Conservation (phyloP, 2,797 vertebrate species). For the Liparis tanakae region DNA sequence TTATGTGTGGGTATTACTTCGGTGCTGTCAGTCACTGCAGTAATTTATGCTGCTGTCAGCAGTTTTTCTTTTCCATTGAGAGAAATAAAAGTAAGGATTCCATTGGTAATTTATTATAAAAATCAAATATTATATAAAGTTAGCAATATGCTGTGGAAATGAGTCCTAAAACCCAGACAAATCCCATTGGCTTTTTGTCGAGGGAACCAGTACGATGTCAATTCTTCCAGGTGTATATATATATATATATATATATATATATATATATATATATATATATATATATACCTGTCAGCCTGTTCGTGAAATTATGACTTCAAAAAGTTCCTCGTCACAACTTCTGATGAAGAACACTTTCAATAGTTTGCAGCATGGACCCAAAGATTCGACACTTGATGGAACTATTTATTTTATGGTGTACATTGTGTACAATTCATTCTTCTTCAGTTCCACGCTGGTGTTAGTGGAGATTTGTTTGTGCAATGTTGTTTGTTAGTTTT, state of each 20-base stretch:
- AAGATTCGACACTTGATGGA: background rate
- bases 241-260: no score
- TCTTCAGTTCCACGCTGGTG: slow-evolving; percentile 7
- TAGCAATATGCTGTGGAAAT: background rate
- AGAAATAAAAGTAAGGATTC: slow-evolving; percentile 3
- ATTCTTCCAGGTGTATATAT: background rate
- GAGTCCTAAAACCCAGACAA: background rate
- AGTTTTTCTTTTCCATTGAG: background rate
- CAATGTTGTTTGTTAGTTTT: background rate
- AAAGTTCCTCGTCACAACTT: background rate
- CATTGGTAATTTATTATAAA: background rate
- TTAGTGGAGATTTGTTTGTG: slow-evolving; percentile 1
- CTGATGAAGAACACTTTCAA: background rate
- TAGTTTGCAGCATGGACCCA: slow-evolving; percentile 7
- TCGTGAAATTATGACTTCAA: background rate
- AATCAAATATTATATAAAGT: background rate
- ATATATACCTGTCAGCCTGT: background rate
- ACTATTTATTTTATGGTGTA: background rate
- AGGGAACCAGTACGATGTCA: no score
- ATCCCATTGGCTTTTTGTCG: background rate
- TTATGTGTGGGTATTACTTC: background rate
- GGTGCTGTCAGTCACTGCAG: background rate
- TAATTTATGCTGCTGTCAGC: background rate
- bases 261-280: no score
- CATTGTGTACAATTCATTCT: slow-evolving; percentile 1